Conservation (phyloP, 2,797 vertebrate species). For the Diplodus puntazzo region DNA sequence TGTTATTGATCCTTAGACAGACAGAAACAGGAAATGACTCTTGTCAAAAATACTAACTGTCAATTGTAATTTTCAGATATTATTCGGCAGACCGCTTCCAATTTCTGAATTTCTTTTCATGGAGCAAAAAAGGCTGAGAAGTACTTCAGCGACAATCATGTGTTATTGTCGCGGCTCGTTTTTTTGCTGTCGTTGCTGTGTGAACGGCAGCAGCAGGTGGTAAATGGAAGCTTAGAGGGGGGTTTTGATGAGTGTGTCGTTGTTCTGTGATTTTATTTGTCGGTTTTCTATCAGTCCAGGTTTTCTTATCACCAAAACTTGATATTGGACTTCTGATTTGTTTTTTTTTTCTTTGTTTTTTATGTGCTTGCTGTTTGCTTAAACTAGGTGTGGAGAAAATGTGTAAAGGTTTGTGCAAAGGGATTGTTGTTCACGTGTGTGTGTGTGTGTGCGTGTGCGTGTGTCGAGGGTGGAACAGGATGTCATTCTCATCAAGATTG, state of each 20-base stretch:
- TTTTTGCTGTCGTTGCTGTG: not conserved
- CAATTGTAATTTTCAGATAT: not conserved
- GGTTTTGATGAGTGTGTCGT: constrained; percentile 7
- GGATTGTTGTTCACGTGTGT: not conserved
- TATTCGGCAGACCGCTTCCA: not conserved
- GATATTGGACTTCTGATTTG: not conserved
- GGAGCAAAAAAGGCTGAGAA: constrained; percentile 2
- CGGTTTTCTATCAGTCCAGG: constrained; percentile 6
- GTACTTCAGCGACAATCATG: not conserved
- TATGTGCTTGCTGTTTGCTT: not conserved
- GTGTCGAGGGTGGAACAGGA: constrained; percentile 12
- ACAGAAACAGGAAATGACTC: not conserved
- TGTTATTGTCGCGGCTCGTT: constrained; percentile 13
- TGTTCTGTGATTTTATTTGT: constrained; percentile 11
- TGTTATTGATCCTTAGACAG: no score
- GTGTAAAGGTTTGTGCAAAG: constrained; percentile 9
- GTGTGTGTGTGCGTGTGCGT: not conserved
- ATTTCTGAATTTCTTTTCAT: constrained; percentile 10
- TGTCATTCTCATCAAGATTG: constrained; percentile 55
- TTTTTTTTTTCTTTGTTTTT: not conserved
- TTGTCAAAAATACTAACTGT: not conserved
- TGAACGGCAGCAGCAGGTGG: constrained; percentile 31
- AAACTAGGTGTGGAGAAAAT: constrained; percentile 14
- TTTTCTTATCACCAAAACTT: constrained; percentile 22
- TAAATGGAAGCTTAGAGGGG: constrained; percentile 28